A percentile compares a stretch with the other conserved stretches of the same genome.
Conservation (phyloP, 2,797 vertebrate species). For the Alca torda region DNA sequence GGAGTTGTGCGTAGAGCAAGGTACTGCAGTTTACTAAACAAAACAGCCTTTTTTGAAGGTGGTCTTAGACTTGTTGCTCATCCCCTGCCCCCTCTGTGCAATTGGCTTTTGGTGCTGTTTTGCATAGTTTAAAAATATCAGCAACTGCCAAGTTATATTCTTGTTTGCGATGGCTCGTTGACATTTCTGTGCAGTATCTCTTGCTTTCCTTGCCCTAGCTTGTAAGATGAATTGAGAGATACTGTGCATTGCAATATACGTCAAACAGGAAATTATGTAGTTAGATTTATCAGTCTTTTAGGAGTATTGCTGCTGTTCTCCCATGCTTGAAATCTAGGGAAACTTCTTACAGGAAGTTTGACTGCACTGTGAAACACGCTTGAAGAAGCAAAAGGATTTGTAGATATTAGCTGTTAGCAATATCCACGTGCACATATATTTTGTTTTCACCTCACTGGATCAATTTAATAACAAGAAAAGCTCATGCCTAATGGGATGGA, state of each 20-base stretch:
- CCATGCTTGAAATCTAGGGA: neutral
- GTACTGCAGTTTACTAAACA: neutral
- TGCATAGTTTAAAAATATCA: neutral
- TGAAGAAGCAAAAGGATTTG: neutral
- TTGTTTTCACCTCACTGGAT: neutral
- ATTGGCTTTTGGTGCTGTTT: neutral
- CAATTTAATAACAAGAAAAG: neutral
- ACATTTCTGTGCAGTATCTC: neutral
- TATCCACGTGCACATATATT: neutral
- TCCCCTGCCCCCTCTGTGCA: neutral
- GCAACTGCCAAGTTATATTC: neutral
- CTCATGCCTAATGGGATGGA: neutral
- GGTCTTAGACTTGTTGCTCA: neutral
- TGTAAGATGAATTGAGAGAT: neutral
- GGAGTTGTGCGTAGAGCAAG: neutral
- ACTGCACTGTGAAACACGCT: neutral
- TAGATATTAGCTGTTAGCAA: neutral
- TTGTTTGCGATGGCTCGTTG: neutral
- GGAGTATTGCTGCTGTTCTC: neutral
- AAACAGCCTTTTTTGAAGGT: neutral
- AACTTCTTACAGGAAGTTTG: neutral
- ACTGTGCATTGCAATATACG: neutral
- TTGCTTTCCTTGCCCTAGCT: neutral
- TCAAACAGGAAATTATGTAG: neutral
- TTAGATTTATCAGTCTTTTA: neutral